Evolutionary conservation across 1,140 invertebrate genomes (phyloP), one percentile per base, ranked within the genome.

Genomic region (Asobara japonica): DNA sequence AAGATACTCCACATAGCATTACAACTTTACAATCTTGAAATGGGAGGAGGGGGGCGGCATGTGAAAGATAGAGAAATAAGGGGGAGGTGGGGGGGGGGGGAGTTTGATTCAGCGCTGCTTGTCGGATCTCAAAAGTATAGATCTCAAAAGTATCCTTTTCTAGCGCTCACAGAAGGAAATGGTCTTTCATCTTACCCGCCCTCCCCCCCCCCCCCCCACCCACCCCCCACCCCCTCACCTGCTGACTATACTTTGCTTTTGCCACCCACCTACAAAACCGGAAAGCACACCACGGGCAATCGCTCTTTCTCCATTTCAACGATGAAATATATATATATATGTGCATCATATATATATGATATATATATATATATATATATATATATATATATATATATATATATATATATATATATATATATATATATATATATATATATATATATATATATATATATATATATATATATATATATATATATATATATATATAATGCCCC

Each of bases 221-320:
- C n/a, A n/a, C n/a, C n/a, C n/a, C n/a, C n/a, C n/a, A n/a, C n/a
- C n/a, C n/a, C n/a, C n/a, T n/a, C 29, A 16, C 33, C 29, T 30
- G n/a, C 27, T 13, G 6, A 56, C 18, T 25, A 56, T 18, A 22
- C 51, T 25, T 18, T 51, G 45, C 20, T 7, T 18, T 51, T 20
- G 45, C 45, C 45, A 51, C 45, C 45, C 60, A 65, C 30, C 64
- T 38, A 66, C 64, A 66, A 66, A 66, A 66, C 64, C 64, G 64
- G 64, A 66, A 66, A 66, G 64, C 64, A n/a, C n/a, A 56, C 51
- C 51, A 66, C 64, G 31, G 64, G 64, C 64, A 31, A 66, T 66
- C 64, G 64, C 64, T 66, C 36, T 41, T 66, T 41, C 22, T 18
- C 31, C 64, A 41, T 38, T 66, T 38, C 31, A 41, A 36, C 6